Conservation (phyloP, 2,113 vertebrate species). For the Eonycteris spelaea region DNA sequence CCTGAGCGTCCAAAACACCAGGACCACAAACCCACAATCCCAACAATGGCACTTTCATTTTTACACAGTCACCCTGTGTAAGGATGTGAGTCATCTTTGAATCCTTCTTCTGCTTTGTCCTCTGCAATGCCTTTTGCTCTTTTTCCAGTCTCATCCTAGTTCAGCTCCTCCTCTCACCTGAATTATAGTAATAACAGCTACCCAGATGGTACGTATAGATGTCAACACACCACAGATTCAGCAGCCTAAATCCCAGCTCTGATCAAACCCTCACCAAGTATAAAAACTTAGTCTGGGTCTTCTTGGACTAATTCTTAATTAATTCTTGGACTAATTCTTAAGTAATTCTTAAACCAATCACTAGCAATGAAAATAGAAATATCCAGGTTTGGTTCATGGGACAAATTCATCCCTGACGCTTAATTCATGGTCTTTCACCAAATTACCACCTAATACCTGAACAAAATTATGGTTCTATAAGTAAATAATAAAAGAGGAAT, state of each 20-base stretch:
- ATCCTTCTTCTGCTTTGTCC: neutral
- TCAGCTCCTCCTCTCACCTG: neutral
- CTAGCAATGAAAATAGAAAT: neutral
- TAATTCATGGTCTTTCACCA: neutral
- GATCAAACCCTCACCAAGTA: neutral
- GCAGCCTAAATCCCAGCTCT: neutral
- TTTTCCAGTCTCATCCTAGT: neutral
- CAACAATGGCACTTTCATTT: neutral
- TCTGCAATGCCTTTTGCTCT: neutral
- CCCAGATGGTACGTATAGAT: neutral
- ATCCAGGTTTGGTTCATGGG: neutral
- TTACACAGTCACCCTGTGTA: neutral
- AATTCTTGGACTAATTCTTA: neutral
- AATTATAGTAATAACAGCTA: neutral
- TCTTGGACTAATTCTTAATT: neutral
- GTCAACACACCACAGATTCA: neutral
- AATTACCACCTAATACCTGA: neutral
- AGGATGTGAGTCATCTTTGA: neutral
- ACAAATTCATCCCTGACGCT: neutral
- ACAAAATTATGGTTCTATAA: neutral
- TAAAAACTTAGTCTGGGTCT: neutral
- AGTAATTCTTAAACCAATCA: neutral
- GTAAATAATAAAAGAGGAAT: slow-evolving; percentile 10
- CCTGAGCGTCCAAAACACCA: neutral
- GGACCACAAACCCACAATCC: neutral